Conservation (phyloP, 2,888 invertebrate species). For the Cabera pusaria region DNA sequence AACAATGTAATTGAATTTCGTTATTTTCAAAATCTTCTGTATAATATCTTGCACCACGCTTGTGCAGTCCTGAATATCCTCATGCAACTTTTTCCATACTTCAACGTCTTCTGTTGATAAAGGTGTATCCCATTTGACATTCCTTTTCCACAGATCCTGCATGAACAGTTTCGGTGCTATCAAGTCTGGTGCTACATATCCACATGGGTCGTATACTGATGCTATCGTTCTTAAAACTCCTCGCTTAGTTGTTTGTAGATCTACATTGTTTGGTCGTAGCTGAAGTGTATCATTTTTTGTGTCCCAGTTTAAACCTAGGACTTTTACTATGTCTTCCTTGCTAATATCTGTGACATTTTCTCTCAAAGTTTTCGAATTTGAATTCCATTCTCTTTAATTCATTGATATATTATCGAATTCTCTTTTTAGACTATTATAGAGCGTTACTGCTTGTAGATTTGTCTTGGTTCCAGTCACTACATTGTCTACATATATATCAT, state of each 20-base stretch:
- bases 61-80: not conserved
- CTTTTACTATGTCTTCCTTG: not conserved
- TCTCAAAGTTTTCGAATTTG: slow-evolving; percentile 1
- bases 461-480: slow-evolving; percentile 1
- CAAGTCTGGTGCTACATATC: slow-evolving; percentile 21
- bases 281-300: not conserved
- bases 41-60: not conserved
- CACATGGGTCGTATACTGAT: slow-evolving; percentile 27
- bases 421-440: not conserved
- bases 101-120: slow-evolving; percentile 4
- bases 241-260: slow-evolving; percentile 15
- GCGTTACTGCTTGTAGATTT: not conserved
- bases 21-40: not conserved
- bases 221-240: slow-evolving; percentile 15
- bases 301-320: slow-evolving; percentile 1
- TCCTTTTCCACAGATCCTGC: slow-evolving; percentile 17
- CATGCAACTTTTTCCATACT: not conserved
- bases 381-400: slow-evolving; percentile 5
- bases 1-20: slow-evolving; percentile 9
- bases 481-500: slow-evolving; percentile 4
- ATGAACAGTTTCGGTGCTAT: slow-evolving; percentile 23
- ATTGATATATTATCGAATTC: slow-evolving; percentile 1
- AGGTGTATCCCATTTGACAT: slow-evolving; percentile 23
- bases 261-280: not conserved
- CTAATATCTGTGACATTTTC: not conserved